A percentile compares a stretch with the other conserved stretches of the same genome.
These are phyloP conservation scores for Leptestheria dahalacensis DNA, from an alignment of 1,140 invertebrate species.

Conservation along the genomic window DNA sequence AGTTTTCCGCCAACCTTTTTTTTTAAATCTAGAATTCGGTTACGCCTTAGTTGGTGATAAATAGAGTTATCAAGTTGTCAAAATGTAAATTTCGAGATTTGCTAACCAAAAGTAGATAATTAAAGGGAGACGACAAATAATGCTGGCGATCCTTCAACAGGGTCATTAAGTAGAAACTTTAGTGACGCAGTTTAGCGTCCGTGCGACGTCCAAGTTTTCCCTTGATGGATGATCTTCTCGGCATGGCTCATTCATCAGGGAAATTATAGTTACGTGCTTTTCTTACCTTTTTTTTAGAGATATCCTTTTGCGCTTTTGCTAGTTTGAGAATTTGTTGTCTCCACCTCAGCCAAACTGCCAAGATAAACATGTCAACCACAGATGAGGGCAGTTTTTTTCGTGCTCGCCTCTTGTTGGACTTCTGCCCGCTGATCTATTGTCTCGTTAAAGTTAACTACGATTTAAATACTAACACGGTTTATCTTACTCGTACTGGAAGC, in stretches of 20 bases:
- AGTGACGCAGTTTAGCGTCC: not conserved
- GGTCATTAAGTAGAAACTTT: not conserved
- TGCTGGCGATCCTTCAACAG: too few species aligned
- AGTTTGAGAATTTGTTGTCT: not conserved
- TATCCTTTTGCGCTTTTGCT: not conserved
- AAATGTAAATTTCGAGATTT: too few species aligned
- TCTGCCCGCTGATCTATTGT: not conserved
- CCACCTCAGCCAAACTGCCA: not conserved
- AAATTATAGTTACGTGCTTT: not conserved
- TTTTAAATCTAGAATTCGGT: too few species aligned
- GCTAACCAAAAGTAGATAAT: too few species aligned
- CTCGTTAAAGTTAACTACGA: too few species aligned
- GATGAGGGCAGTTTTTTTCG: too few species aligned
- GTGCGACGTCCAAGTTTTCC: not conserved
- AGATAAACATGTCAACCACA: not conserved
- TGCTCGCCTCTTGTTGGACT: not conserved
- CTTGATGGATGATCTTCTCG: not conserved
- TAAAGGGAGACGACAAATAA: too few species aligned
- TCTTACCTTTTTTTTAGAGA: not conserved
- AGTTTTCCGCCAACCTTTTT: too few species aligned
- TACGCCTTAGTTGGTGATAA: too few species aligned
- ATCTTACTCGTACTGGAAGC: too few species aligned
- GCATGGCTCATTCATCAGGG: not conserved
- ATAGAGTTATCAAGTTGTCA: too few species aligned
- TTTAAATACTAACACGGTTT: too few species aligned